Conservation (phyloP, 2,888 invertebrate genomes). For the Ophion slaviceki region DNA sequence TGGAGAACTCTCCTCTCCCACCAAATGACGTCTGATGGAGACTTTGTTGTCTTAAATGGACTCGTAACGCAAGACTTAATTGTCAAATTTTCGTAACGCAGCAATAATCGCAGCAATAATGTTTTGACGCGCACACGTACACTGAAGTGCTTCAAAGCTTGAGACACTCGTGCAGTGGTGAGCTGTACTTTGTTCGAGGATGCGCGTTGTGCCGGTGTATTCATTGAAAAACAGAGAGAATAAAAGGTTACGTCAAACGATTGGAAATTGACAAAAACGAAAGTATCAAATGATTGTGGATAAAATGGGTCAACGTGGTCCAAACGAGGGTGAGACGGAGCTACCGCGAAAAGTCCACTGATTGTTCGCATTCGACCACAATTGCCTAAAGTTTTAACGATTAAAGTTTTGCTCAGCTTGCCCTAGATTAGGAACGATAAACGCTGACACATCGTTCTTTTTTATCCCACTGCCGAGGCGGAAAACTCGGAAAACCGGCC, state of each 20-base stretch:
- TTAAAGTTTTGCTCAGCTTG: conserved; percentile 24
- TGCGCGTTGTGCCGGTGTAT: background rate
- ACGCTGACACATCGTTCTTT: background rate
- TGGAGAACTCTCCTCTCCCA: background rate
- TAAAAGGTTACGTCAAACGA: background rate
- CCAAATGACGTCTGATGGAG: background rate
- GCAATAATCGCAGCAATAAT: conserved; percentile 44
- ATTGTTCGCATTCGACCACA: conserved; percentile 8
- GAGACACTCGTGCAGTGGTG: background rate
- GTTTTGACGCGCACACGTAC: conserved; percentile 24
- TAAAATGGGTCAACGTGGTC: conserved; percentile 28
- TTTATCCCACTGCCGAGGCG: background rate
- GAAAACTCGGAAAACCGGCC: background rate
- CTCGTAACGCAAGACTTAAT: conserved; percentile 3
- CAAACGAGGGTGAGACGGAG: background rate
- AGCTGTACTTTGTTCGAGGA: background rate
- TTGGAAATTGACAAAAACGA: background rate
- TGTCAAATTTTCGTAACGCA: background rate
- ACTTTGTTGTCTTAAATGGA: conserved; percentile 3
- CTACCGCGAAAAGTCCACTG: conserved; percentile 34
- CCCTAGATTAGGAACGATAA: background rate
- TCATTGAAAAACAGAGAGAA: background rate
- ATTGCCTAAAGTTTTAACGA: conserved; percentile 49
- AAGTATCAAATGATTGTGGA: conserved; percentile 11
- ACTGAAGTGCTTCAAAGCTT: background rate